Percentiles rank a stretch among this genome's conserved stretches.
Conservation (phyloP, 1,140 invertebrate genomes). For the Holotrichia oblita region DNA sequence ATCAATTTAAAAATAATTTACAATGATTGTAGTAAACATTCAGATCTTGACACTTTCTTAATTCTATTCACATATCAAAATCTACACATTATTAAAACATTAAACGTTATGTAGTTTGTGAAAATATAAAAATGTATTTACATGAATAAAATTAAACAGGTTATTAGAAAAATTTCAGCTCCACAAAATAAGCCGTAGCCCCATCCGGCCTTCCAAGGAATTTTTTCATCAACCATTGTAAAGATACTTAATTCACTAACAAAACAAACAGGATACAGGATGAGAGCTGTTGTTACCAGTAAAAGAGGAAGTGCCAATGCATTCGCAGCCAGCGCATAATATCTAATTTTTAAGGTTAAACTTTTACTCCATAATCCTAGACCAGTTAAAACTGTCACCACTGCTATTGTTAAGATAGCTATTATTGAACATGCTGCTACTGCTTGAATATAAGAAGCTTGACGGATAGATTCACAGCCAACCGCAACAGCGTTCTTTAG, state of each 20-base stretch:
- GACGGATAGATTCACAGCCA: not conserved
- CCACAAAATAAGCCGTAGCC: constrained; percentile 15
- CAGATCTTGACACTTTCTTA: too few relatives aligned
- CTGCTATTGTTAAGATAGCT: not conserved
- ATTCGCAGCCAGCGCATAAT: constrained; percentile 11
- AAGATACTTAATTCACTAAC: not conserved
- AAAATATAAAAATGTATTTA: not conserved
- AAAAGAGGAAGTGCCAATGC: not conserved
- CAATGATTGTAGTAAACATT: too few relatives aligned
- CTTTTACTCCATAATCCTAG: not conserved
- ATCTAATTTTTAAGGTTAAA: not conserved
- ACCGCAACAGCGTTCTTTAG: not conserved
- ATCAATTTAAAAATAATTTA: too few relatives aligned
- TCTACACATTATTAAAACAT: too few relatives aligned
- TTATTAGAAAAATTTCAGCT: not conserved
- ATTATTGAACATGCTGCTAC: not conserved
- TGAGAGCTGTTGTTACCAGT: not conserved
- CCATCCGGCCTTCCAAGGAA: not conserved
- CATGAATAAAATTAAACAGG: not conserved
- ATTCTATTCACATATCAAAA: too few relatives aligned
- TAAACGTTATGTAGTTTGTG: too few relatives aligned
- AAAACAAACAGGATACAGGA: not conserved
- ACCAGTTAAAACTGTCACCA: not conserved
- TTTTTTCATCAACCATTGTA: not conserved
- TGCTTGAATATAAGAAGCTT: not conserved